Base-by-base conservation (phyloP, 1,140 invertebrate species). In the Nautilus pompilius region DNA sequence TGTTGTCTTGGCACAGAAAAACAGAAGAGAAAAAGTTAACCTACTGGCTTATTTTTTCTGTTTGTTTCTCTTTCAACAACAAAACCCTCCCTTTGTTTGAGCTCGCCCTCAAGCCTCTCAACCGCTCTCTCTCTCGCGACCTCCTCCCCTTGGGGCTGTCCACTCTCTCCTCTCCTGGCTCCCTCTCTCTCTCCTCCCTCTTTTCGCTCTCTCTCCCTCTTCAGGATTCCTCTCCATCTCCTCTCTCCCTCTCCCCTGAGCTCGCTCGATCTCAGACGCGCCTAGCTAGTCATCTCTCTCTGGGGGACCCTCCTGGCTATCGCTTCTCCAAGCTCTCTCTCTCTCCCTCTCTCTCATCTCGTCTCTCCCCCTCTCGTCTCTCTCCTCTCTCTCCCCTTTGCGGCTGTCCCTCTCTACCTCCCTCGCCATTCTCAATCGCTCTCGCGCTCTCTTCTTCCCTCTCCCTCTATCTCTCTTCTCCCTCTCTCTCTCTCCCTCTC, bases 401-500 rank as follows among this genome's bases (percentile, higher is more conserved):
- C 29, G 13, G 4, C 34, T 58, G 30, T 58, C 36, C 32, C 34
- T 36, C 57, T 49, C 36, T 8, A 29, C 41, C 8, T 58, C 36
- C 33, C 57, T 41, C 32, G 20, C 36, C 34, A 20, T 51, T 1
- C 46, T 34, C 10, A 33, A 45, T 41, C 46, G 22, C 36, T 41
- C 46, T 30, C 46, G 26, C 26, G 33, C 26, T 24, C 26, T 34
- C 36, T 41, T 59, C 32, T 59, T 34, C 36, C 58, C 46, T 41
- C 26, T 2, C 33, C 57, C 45, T 2, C 20, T 32, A 20, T 28
- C 45, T 28, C 29, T 36, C 33, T 28, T 41, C 34, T 41, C 28
- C 34, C 34, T 41, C 34, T 59, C 36, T 45, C 29, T 59, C 57
- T 59, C 36, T 45, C 57, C 45, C 57, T 59, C 2, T 45, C 57